Percentiles rank a stretch among this genome's conserved stretches.
Conservation (phyloP, 2,888 invertebrate species). For the Papilio elwesi region DNA sequence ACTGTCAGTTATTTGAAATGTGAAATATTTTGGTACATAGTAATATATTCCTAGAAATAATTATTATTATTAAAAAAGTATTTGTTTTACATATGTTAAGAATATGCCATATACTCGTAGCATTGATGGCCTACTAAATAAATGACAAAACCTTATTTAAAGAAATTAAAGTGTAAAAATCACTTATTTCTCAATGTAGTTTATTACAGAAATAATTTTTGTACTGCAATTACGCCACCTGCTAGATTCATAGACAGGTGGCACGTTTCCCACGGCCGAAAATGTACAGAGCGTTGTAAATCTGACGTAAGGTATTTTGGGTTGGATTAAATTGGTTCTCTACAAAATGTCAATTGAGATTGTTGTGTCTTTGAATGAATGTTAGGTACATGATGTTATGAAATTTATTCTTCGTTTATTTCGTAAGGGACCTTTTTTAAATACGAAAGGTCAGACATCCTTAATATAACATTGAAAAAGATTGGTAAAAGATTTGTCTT, state of each 20-base stretch:
- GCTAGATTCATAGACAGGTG: slow-evolving; percentile 1
- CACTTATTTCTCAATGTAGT: not conserved
- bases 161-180: not conserved
- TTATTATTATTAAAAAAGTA: too few relatives aligned
- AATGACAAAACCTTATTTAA: not conserved
- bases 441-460: too few relatives aligned
- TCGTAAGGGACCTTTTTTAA: too few relatives aligned
- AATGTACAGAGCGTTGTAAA: slow-evolving; percentile 16
- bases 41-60: too few relatives aligned
- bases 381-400: not conserved
- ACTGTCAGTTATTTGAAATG: too few relatives aligned
- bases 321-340: slow-evolving; percentile 4
- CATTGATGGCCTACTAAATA: too few relatives aligned
- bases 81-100: too few relatives aligned
- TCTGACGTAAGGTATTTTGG: slow-evolving; percentile 2
- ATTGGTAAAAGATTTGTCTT: too few relatives aligned
- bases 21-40: too few relatives aligned
- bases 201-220: not conserved
- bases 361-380: not conserved
- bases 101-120: too few relatives aligned
- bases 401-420: not conserved
- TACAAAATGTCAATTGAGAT: not conserved
- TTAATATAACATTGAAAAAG: too few relatives aligned
- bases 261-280: slow-evolving; percentile 27
- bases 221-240: slow-evolving; percentile 12